Percentiles rank a stretch among this genome's conserved stretches.
These are phyloP conservation scores for Cryptoblepharus egeriae DNA, from an alignment of 2,797 vertebrate genomes.

Conservation along the genomic window DNA sequence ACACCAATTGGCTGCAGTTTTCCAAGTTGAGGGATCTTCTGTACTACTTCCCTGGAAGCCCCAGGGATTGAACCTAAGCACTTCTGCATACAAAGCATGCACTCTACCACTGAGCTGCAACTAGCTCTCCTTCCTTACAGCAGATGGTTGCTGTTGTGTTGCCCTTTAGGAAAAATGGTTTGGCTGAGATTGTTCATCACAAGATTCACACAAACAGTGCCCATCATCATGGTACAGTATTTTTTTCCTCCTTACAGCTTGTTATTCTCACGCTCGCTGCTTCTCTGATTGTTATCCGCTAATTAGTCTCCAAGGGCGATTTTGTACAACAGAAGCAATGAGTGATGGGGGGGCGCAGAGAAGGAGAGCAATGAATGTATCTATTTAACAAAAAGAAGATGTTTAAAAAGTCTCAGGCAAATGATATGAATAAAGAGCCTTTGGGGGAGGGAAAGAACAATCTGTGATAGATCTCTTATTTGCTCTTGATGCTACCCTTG, in stretches of 20 bases:
- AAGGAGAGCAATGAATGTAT: not conserved
- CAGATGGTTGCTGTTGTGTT: not conserved
- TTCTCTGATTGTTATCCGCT: conserved; percentile 17
- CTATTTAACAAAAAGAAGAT: not conserved
- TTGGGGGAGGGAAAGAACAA: not conserved
- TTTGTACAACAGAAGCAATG: not conserved
- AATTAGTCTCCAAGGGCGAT: conserved; percentile 34
- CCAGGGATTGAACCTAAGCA: too few relatives aligned
- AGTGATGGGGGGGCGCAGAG: too few relatives aligned
- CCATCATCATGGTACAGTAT: not conserved
- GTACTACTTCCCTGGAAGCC: too few relatives aligned
- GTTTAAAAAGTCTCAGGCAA: not conserved
- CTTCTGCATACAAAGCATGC: too few relatives aligned
- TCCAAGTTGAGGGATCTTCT: too few relatives aligned
- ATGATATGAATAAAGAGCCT: not conserved
- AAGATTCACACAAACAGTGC: conserved; percentile 5
- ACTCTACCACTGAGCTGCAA: too few relatives aligned
- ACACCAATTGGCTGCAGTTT: too few relatives aligned
- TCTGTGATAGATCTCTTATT: not conserved
- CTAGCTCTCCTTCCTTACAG: not conserved
- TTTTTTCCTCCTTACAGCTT: not conserved
- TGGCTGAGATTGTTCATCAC: not conserved
- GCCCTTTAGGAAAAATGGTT: conserved; percentile 3
- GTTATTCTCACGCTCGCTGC: conserved; percentile 4
- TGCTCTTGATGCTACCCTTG: not conserved